These are phyloP conservation scores for Agriotes lineatus DNA, from an alignment of 2,888 invertebrate species.

Conservation along the genomic window DNA sequence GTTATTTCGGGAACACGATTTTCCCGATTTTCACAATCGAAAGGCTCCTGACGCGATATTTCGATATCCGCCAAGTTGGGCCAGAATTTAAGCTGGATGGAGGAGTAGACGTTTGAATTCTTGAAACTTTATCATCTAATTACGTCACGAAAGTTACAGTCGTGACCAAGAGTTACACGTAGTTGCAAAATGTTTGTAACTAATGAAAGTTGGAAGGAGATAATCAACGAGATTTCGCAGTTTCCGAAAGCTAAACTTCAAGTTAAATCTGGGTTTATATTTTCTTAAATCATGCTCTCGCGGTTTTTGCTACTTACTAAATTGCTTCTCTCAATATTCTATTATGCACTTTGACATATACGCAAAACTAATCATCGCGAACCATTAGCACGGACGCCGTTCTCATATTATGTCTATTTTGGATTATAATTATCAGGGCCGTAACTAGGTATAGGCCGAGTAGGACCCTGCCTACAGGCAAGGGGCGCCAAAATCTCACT, in stretches of 20 bases:
- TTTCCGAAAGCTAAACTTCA: constrained; percentile 13
- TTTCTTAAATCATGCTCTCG: background rate
- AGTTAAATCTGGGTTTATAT: background rate
- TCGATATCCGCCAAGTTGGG: constrained; percentile 21
- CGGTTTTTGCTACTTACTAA: no score
- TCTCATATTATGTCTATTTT: no score
- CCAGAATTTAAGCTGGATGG: constrained; percentile 19
- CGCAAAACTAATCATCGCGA: no score
- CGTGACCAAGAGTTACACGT: constrained; percentile 33
- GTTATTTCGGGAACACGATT: background rate
- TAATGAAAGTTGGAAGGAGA: constrained; percentile 28
- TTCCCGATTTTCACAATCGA: background rate
- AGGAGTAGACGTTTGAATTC: constrained; percentile 26
- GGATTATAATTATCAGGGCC: no score
- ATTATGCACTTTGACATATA: no score
- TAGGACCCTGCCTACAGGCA: no score
- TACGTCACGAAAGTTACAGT: constrained; percentile 27
- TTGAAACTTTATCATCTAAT: constrained; percentile 36
- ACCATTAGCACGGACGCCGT: no score
- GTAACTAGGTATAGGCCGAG: no score
- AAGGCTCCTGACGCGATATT: constrained; percentile 26
- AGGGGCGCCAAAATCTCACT: no score
- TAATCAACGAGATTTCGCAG: constrained; percentile 31
- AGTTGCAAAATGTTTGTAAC: constrained; percentile 28
- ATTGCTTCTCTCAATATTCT: no score